These are phyloP conservation scores for Tineola bisselliella DNA, from an alignment of 2,888 invertebrate species.

Conservation along the genomic window DNA sequence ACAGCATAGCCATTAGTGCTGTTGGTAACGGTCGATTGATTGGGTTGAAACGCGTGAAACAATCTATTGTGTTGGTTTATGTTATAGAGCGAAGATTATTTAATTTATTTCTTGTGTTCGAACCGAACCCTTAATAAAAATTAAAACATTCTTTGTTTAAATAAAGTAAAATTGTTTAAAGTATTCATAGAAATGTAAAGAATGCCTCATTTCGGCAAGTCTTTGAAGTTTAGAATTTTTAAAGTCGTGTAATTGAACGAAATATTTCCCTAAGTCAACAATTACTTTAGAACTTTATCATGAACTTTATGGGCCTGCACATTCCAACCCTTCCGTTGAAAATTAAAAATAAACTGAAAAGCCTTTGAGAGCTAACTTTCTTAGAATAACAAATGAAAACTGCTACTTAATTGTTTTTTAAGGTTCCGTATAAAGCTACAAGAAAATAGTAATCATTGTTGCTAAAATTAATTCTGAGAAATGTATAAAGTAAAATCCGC, in stretches of 20 bases:
- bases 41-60: conserved; percentile 17
- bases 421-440: background rate
- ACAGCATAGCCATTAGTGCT: conserved; percentile 4
- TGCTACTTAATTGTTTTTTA: conserved; percentile 3
- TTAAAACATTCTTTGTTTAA: background rate
- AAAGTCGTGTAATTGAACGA: conserved; percentile 15
- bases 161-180: conserved; percentile 11
- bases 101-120: background rate
- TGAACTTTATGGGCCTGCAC: conserved; percentile 12
- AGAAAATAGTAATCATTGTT: background rate
- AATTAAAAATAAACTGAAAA: conserved; percentile 12
- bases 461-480: background rate
- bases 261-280: conserved; percentile 25
- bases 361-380: conserved; percentile 13
- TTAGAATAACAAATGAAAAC: conserved; percentile 8
- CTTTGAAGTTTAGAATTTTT: conserved; percentile 11
- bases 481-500: background rate
- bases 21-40: conserved; percentile 17
- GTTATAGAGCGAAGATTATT: too few relatives aligned
- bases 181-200: conserved; percentile 15
- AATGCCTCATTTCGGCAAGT: conserved; percentile 16
- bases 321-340: conserved; percentile 9
- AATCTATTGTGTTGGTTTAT: conserved; percentile 18
- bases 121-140: background rate
- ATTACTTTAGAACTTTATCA: conserved; percentile 16